phyloP scores from a whole-genome alignment of 2,888 invertebrate genomes.

The Copidosoma aretas region DNA sequence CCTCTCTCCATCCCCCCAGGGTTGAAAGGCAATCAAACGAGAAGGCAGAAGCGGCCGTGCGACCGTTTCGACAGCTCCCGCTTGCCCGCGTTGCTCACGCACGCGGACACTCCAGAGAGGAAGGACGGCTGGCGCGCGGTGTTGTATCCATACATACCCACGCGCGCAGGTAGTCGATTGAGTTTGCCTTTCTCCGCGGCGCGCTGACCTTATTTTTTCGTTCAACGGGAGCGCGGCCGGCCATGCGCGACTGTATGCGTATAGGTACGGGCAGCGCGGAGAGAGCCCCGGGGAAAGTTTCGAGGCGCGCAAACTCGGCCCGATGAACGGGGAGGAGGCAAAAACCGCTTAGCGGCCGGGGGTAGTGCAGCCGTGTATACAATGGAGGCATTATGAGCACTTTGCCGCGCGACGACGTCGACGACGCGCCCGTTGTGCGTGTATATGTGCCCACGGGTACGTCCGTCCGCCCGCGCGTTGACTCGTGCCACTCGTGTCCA shows the following conservation, averaged over 20 bases:
- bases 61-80: no score
- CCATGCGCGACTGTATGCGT: neutral
- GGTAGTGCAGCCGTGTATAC: neutral
- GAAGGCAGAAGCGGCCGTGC: neutral
- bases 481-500: conserved; percentile 14
- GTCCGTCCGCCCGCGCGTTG: neutral
- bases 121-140: no score
- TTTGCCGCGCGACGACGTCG: conserved; percentile 12
- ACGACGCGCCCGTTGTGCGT: neutral
- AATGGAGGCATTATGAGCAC: conserved; percentile 29
- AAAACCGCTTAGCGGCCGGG: conserved; percentile 16
- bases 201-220: neutral
- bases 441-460: neutral
- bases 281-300: neutral
- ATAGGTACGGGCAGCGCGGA: neutral
- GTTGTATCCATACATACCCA: neutral
- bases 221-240: no score
- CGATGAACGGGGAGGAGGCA: neutral
- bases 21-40: neutral
- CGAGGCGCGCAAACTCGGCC: neutral
- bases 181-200: neutral
- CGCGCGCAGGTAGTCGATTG: conserved; percentile 1
- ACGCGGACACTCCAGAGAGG: no score
- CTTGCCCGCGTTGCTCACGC: no score
- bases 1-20: no score